Evolutionary conservation across 2,113 vertebrate species (phyloP), one percentile per base, ranked within the genome.

Genomic region (Lagopus leucura): DNA sequence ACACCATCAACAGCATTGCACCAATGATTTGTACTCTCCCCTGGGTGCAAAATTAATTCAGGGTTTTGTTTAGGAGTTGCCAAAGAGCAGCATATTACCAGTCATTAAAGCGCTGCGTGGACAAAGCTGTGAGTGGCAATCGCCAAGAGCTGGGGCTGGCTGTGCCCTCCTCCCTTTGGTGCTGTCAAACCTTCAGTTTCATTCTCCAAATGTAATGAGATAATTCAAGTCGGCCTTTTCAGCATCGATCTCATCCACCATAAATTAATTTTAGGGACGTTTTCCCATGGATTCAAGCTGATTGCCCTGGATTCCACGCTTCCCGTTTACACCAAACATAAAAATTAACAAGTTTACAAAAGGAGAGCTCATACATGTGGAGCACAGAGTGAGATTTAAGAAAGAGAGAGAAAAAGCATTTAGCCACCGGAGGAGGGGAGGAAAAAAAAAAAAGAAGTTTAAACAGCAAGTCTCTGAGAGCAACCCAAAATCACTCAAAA

Each of bases 151-250:
- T 55, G 50, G 54, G 54, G 40, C 91, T 81, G 83, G 48, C 64
- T 72, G 58, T 69, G 70, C 86, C 92, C 74, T 61, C 66, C 61
- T 84, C 80, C 7, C 36, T 58, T 69, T 92, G 89, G 40, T 95
- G 66, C 86, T 90, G 92, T 93, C 92, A 96, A 94, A 25, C 19
- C 73, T 88, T 88, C 80, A 79, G 66, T n/a, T 93, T 70, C 38
- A 30, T 93, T 92, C 72, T 93, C 55, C 45, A 54, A 91, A 70
- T 0, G 0, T 86, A 92, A 96, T 74, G 84, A 89, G 95, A 80
- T 55, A 89, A 96, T 94, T 93, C 86, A 94, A 89, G 57, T 45
- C 63, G 64, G 88, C 76, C 95, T 90, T 91, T 94, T 91, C 93
- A 86, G 82, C 48, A 81, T 84, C 73, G 71, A 72, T 94, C 88